These are phyloP conservation scores for Mustela nigripes DNA, from an alignment of 2,113 vertebrate species.

Conservation along the genomic window DNA sequence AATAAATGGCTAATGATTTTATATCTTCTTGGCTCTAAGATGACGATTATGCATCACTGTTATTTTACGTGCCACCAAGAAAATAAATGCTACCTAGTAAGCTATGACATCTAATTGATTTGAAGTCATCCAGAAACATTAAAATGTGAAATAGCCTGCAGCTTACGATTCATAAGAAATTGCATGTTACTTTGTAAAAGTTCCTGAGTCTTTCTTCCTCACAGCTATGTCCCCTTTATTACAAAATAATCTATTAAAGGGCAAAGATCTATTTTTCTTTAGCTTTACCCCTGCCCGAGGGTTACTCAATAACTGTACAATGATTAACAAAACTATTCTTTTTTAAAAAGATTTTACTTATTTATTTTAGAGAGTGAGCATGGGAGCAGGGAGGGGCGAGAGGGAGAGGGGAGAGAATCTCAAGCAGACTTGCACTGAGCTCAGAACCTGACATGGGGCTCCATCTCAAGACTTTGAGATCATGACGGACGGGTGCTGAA, in stretches of 20 bases:
- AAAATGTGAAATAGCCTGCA: background rate
- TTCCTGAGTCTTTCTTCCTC: background rate
- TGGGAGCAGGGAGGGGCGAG: background rate
- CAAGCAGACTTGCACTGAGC: background rate
- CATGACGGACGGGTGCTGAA: background rate
- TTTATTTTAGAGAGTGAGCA: background rate
- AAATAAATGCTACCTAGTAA: conserved; percentile 27
- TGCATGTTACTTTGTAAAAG: conserved; percentile 20
- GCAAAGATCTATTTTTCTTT: conserved; percentile 24
- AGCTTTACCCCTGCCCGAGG: background rate
- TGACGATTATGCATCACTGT: background rate
- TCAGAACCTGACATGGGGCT: background rate
- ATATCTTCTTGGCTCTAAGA: conserved; percentile 38
- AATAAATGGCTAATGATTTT: conserved; percentile 46
- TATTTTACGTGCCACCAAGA: background rate
- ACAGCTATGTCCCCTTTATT: background rate
- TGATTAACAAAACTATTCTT: conserved; percentile 17
- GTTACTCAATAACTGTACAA: background rate
- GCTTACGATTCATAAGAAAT: background rate
- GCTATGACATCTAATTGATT: background rate
- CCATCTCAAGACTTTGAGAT: background rate
- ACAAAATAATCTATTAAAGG: background rate
- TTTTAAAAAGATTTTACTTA: background rate
- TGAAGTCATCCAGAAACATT: conserved; percentile 20
- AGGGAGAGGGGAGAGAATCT: background rate